Conservation (phyloP, 2,113 vertebrate genomes). For the Oreochromis aureus region DNA sequence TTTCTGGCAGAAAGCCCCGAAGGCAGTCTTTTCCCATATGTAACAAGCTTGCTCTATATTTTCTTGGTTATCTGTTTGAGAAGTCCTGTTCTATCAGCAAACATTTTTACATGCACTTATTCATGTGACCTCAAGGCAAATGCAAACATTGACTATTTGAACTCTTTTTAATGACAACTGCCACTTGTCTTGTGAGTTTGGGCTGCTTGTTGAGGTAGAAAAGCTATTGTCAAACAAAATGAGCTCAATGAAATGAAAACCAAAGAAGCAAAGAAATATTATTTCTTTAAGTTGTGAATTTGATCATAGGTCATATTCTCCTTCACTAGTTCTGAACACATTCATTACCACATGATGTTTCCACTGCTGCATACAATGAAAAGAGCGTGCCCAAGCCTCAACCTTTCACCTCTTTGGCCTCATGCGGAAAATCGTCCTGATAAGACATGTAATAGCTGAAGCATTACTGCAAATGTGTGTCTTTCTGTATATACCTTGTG, state of each 20-base stretch:
- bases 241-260: neutral
- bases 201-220: neutral
- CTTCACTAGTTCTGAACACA: conserved; percentile 61
- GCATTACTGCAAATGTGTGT: conserved; percentile 14
- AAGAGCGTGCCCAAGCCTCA: conserved; percentile 47
- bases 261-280: neutral
- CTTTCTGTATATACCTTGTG: conserved; percentile 28
- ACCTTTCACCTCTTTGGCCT: conserved; percentile 78
- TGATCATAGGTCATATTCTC: conserved; percentile 31
- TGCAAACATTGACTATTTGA: neutral
- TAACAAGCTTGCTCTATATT: neutral
- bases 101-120: neutral
- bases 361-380: conserved; percentile 27
- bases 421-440: conserved; percentile 78
- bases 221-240: neutral
- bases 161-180: neutral
- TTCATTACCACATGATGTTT: conserved; percentile 71
- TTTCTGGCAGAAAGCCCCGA: neutral
- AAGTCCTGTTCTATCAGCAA: neutral
- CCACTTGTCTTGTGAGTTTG: neutral
- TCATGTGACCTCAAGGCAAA: neutral
- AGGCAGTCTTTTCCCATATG: neutral
- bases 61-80: neutral
- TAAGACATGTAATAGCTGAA: conserved; percentile 73
- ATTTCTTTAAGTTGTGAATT: neutral